These are phyloP conservation scores for Thaleichthys pacificus DNA, from an alignment of 2,797 vertebrate genomes.

Conservation along the genomic window DNA sequence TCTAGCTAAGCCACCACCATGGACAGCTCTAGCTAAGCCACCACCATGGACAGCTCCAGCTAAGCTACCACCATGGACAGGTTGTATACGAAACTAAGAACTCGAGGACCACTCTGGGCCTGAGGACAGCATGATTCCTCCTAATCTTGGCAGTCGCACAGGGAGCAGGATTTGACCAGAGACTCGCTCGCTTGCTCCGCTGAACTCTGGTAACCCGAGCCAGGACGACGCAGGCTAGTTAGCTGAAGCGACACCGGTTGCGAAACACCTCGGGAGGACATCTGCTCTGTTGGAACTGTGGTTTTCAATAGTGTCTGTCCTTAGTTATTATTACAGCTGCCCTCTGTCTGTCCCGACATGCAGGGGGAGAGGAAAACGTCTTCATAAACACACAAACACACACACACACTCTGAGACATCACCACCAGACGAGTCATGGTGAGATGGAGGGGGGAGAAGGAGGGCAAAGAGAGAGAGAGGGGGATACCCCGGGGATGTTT, in stretches of 20 bases:
- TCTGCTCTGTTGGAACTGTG: constrained; percentile 22
- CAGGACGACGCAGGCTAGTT: constrained; percentile 17
- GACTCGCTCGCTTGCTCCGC: neutral
- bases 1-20: neutral
- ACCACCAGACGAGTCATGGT: constrained; percentile 38
- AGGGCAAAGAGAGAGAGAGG: too few relatives aligned
- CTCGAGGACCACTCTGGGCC: neutral
- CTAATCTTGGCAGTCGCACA: constrained; percentile 5
- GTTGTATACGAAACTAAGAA: too few relatives aligned
- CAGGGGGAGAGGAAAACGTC: too few relatives aligned
- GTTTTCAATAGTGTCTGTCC: constrained; percentile 19
- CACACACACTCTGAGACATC: constrained; percentile 46
- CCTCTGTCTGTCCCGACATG: too few relatives aligned
- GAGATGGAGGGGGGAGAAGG: constrained; percentile 21
- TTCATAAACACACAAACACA: too few relatives aligned
- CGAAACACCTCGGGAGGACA: constrained; percentile 5
- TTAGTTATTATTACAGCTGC: too few relatives aligned
- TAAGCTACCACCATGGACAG: constrained; percentile 18
- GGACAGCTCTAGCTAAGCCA: constrained; percentile 21
- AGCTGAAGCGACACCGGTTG: constrained; percentile 22
- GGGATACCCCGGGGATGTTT: constrained; percentile 40
- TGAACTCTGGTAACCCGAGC: constrained; percentile 3
- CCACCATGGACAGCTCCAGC: constrained; percentile 8
- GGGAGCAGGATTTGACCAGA: constrained; percentile 3
- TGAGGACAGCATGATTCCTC: neutral